Base-by-base conservation (phyloP, 2,797 vertebrate genomes). In the Cetoscarus ocellatus region DNA sequence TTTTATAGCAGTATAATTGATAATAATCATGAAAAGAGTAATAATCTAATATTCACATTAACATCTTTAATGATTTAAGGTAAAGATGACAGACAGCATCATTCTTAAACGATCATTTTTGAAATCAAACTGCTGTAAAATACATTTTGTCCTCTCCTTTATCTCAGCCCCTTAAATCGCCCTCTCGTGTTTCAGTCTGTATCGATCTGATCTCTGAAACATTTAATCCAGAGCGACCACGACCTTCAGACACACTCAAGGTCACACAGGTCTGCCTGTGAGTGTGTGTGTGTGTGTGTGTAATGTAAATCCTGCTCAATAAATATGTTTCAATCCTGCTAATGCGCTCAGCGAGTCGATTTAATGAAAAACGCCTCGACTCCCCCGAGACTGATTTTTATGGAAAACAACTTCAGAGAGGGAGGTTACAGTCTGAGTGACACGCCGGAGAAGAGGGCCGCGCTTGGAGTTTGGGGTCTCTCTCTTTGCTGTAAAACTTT, bases 401-500 rank as follows among this genome's bases (percentile, higher is more conserved):
- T 78, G 48, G 77, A 61, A 78, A 80, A 70, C 66, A 61, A 79
- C 61, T 79, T 64, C 62, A 67, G 79, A 64, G 67, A 53, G 17
- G 42, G 61, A 69, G 79, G 43, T 34, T 35, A 39, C 36, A 55
- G n/a, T 58, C 18, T 44, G 39, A 72, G 13, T 51, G n/a, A 66
- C 40, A 53, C 1, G 42, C 1, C 27, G 58, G 2, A 27, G 8
- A 13, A 44, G 2, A 59, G 19, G 75, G 11, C 6, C 51, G 19
- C 51, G 57, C 62, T 65, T 65, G 69, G 72, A 73, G 82, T 79
- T 84, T 76, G 73, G 52, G 85, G 76, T 77, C 66, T 86, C 78
- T 78, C 71, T 81, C 87, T 78, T 50, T 71, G 85, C 73, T 86
- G 86, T 93, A 94, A 93, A 93, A 92, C 73, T 92, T 94, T 93